Conservation (phyloP, 2,113 vertebrate species). For the Colius striatus region DNA sequence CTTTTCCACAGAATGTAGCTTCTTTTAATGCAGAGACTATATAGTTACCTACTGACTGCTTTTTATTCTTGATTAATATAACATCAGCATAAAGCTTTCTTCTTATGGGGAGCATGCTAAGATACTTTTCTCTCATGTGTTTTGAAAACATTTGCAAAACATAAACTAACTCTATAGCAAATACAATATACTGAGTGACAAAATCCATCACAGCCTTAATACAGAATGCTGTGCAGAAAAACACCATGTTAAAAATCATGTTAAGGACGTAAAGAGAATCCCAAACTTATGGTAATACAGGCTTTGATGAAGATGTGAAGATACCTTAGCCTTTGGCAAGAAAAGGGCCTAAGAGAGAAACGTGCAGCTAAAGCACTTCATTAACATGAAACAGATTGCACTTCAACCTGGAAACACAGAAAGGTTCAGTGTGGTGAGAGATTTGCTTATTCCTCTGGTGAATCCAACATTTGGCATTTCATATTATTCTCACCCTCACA, state of each 20-base stretch:
- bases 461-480: background rate
- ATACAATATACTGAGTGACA: background rate
- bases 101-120: background rate
- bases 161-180: background rate
- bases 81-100: background rate
- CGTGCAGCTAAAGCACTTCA: background rate
- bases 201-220: background rate
- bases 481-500: background rate
- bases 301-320: background rate
- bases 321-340: background rate
- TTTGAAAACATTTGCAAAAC: background rate
- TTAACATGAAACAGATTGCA: background rate
- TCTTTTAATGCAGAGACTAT: background rate
- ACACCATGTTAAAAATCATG: background rate
- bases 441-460: background rate
- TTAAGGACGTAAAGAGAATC: background rate
- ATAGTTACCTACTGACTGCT: background rate
- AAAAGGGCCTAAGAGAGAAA: background rate
- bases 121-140: background rate
- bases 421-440: background rate
- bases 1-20: background rate
- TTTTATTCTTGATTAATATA: background rate
- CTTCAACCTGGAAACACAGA: background rate
- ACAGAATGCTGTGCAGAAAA: background rate
- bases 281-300: background rate